Evolutionary conservation across 23 tunicate species (phyloP), one percentile per base, ranked within the genome.

Genomic region (Clavelina lepadiformis): DNA sequence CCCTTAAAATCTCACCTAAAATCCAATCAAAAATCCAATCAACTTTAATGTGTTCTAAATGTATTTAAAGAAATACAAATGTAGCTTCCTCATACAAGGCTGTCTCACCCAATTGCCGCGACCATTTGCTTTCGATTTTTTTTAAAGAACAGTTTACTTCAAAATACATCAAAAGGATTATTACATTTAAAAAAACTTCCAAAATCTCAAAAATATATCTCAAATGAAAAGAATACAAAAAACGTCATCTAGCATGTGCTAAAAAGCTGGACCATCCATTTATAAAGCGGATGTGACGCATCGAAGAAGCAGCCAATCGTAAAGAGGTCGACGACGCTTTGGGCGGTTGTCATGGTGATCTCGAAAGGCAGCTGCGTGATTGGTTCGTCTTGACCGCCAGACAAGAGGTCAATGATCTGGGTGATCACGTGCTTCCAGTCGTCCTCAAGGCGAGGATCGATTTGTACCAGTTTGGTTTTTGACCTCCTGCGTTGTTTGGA

Each of bases 261-360:
- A 19, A 79, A 32, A 69, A 79, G 85, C 27, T 68, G 36, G 8
- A 46, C 29, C 65, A 86, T 45, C 95, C 95, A 86, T 32, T 64
- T 58, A 51, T 77, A 78, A 70, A 86, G 35, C 19, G 76, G 61
- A 65, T 86, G 79, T 15, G 68, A 19, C 0, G 64, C 19, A 3
- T 68, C 71, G 51, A 79, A 73, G 34, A 55, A 86, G 38, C 95
- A 86, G 46, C 95, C 95, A 22, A 77, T 65, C 30, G 74, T 56
- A 35, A 86, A 78, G 1, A 86, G 61, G 22, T 86, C 85, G 3
- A 78, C 76, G 3, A 86, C 33, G 25, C 49, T 66, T 57, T 86
- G 56, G 27, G 82, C 60, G 0, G 95, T 28, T 52, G 25, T 28
- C 36, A 77, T 33, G 1, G 73, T 70, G 56, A 86, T 66, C 3